Evolutionary conservation across 2,888 invertebrate genomes (phyloP), one percentile per base, ranked within the genome.

Genomic region (Sinelater perroti): DNA sequence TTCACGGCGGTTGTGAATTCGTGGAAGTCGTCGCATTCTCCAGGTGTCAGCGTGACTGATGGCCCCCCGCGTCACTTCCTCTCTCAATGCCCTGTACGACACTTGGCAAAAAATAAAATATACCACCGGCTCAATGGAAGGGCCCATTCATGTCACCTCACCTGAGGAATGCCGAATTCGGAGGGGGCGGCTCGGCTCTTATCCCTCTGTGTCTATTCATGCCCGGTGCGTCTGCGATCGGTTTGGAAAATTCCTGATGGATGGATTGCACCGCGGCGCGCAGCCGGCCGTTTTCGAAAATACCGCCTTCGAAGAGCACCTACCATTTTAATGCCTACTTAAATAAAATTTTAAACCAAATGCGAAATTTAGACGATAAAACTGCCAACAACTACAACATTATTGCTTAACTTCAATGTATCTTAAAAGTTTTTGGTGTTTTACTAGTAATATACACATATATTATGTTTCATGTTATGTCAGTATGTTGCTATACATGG

Each of bases 31-130:
- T 73, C 71, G 72, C 72, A 74, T 74, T 73, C 73, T 73, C 73
- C 73, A 75, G 74, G 75, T 75, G 75, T 75, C 74, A 74, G 72
- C 71, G 74, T 75, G 75, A 75, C 74, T 74, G 74, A 75, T 75
- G 74, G 68, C 70, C 72, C 70, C 72, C 71, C 69, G 68, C 72
- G 70, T 72, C 73, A 72, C 72, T 72, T 72, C 74, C 73, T 73
- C 72, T 65, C 66, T 52, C 47, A 54, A 56, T 59, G 46, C 56
- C 62, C 62, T 51, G 45, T 56, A 61, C 62, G 61, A 61, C 62
- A 66, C 64, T 64, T 64, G 62, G 62, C 63, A 64, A 63, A 61
- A 67, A 61, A 66, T 63, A 67, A 64, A 65, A 66, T 66, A 66
- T 63, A 63, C 57, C 60, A 61, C 64, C 67, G 63, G 62, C 63